A percentile compares a stretch with the other conserved stretches of the same genome.
Evolutionary conservation across 2,888 invertebrate species (phyloP).

Genomic region (Euplagia quadripunctaria): DNA sequence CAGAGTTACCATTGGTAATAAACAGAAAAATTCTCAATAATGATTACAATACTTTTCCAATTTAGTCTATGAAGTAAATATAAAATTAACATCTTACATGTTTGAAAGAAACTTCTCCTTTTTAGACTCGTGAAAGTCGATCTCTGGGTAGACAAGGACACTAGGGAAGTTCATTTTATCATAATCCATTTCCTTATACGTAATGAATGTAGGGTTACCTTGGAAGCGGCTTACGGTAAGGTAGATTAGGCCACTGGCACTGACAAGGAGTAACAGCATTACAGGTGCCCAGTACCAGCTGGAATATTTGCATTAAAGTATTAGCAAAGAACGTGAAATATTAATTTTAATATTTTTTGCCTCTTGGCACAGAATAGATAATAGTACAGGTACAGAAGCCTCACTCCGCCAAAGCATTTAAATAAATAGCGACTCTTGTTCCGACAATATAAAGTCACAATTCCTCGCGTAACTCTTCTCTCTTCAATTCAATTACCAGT

Average conservation of each 20-base stretch:
- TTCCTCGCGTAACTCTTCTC: too few species aligned
- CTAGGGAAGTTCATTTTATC: constrained; percentile 59
- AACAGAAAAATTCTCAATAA: too few species aligned
- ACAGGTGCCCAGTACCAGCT: constrained; percentile 64
- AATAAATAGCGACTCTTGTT: too few species aligned
- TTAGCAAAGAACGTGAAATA: neutral
- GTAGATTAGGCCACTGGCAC: constrained; percentile 53
- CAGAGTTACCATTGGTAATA: too few species aligned
- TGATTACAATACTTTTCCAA: too few species aligned
- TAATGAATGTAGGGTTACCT: constrained; percentile 66
- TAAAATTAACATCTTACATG: constrained; percentile 55
- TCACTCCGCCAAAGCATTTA: too few species aligned
- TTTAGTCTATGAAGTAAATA: neutral
- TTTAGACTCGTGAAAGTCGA: constrained; percentile 58
- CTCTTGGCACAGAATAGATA: neutral
- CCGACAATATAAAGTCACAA: too few species aligned
- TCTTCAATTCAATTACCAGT: too few species aligned
- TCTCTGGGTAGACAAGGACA: constrained; percentile 69
- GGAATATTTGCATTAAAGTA: constrained; percentile 21
- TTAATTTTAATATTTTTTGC: neutral
- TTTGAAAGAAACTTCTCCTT: constrained; percentile 60
- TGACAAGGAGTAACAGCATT: constrained; percentile 55
- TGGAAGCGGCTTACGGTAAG: constrained; percentile 58
- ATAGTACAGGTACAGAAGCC: too few species aligned
- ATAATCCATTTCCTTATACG: constrained; percentile 41